These are phyloP conservation scores for Lethenteron camtschaticum DNA, from an alignment of 2,113 vertebrate genomes.

Conservation along the genomic window DNA sequence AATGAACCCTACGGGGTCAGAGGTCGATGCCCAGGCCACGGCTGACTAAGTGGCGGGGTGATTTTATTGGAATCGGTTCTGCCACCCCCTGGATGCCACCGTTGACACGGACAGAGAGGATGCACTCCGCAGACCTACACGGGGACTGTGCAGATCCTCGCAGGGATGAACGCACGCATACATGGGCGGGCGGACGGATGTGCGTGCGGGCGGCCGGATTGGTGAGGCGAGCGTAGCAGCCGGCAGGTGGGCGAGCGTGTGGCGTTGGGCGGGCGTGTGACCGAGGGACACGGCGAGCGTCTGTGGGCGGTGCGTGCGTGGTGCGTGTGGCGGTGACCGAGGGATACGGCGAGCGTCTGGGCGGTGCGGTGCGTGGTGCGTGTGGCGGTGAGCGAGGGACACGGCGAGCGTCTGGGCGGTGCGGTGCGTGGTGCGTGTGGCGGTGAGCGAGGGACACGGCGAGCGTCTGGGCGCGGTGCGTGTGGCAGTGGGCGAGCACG, in stretches of 20 bases:
- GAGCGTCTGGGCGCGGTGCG: not conserved
- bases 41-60: no score
- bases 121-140: no score
- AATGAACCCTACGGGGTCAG: no score
- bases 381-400: conserved; percentile 42
- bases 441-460: not conserved
- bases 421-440: not conserved
- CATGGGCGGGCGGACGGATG: no score
- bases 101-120: no score
- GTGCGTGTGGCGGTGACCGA: not conserved
- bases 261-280: not conserved
- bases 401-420: not conserved
- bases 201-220: not conserved
- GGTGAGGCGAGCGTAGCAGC: not conserved
- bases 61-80: no score
- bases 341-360: not conserved
- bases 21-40: no score
- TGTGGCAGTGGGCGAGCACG: conserved; percentile 64
- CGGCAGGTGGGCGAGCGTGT: not conserved
- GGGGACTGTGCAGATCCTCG: no score
- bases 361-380: not conserved
- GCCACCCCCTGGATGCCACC: no score
- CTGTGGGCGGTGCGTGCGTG: not conserved
- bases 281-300: not conserved
- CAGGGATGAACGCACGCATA: no score